These are phyloP conservation scores for Sebastes kiyomatsui DNA, from an alignment of 2,797 vertebrate genomes.

Conservation along the genomic window DNA sequence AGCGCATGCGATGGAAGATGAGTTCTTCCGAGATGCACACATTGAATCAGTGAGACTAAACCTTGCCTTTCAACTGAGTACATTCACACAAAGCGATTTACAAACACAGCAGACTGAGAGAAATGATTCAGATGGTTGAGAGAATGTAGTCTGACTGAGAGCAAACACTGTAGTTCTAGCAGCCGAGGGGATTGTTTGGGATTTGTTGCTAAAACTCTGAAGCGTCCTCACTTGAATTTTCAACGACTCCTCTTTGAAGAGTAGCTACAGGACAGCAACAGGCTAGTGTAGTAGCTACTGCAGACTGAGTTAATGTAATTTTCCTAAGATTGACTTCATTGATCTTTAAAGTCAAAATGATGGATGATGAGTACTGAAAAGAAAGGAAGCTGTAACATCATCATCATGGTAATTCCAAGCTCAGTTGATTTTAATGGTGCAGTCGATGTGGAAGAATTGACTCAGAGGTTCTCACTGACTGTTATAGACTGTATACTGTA, in stretches of 20 bases:
- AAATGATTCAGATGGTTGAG: background rate
- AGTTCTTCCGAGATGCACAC: background rate
- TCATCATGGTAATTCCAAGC: background rate
- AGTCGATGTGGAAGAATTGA: background rate
- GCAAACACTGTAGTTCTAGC: background rate
- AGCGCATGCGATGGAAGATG: background rate
- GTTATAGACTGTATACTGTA: accelerated
- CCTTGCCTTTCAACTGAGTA: background rate
- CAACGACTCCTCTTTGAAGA: background rate
- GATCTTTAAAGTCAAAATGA: background rate
- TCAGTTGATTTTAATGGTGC: background rate
- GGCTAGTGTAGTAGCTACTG: background rate
- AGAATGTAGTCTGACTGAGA: background rate
- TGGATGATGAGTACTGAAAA: background rate
- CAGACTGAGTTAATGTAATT: background rate
- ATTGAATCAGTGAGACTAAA: background rate
- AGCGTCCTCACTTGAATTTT: background rate
- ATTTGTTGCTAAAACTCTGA: background rate
- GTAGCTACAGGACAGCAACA: background rate
- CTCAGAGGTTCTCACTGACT: background rate
- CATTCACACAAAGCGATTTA: background rate
- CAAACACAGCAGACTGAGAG: background rate
- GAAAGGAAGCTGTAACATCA: background rate
- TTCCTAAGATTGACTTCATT: background rate
- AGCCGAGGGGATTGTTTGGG: background rate